A percentile compares a stretch with the other conserved stretches of the same genome.
These are phyloP conservation scores for Pica pica DNA, from an alignment of 2,113 vertebrate species.

Conservation along the genomic window DNA sequence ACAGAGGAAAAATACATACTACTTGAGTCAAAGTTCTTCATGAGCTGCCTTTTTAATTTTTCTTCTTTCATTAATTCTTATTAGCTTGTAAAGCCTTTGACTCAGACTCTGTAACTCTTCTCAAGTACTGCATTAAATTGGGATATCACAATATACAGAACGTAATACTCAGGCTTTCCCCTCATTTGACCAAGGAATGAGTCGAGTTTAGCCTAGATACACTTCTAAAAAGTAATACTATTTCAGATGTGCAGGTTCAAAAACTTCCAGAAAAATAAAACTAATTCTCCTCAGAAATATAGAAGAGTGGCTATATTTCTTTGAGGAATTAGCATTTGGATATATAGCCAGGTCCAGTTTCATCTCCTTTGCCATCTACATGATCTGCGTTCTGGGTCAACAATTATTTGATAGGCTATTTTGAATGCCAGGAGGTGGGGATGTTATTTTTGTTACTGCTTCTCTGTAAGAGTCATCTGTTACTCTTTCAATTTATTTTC, in stretches of 20 bases:
- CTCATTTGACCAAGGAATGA: background rate
- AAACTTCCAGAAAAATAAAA: background rate
- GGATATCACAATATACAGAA: background rate
- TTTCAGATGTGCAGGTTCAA: background rate
- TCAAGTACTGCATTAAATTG: background rate
- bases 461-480: background rate
- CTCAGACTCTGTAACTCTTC: background rate
- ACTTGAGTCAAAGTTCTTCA: background rate
- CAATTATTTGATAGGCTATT: background rate
- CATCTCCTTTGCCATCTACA: background rate
- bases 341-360: background rate
- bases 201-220: background rate
- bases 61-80: background rate
- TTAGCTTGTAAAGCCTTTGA: background rate
- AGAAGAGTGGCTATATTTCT: background rate
- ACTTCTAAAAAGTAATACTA: background rate
- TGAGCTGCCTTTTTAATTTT: background rate
- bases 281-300: background rate
- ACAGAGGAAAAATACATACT: background rate
- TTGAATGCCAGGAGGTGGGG: background rate
- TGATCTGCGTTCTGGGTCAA: background rate
- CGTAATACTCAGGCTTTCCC: background rate
- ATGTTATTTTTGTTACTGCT: background rate
- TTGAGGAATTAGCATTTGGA: background rate
- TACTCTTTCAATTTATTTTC: background rate